A percentile compares a stretch with the other conserved stretches of the same genome.
Evolutionary conservation across 1,140 invertebrate genomes (phyloP).

Genomic region (Metaphire vulgaris): DNA sequence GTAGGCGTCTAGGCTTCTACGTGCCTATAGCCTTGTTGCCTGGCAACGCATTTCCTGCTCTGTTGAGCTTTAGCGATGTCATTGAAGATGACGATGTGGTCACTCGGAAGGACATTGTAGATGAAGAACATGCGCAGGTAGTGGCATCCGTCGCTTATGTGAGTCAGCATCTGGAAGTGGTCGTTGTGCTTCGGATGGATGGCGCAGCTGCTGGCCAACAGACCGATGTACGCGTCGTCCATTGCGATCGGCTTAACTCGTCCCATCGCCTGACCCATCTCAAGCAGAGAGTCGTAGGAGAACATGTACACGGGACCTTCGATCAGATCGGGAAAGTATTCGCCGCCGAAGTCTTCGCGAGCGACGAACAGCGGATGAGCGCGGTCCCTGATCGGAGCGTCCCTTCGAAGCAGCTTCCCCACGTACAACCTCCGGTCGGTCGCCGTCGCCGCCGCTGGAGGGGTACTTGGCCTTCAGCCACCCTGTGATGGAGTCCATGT

Average conservation of each 20-base stretch:
- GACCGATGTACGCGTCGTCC: slow-evolving; percentile 22
- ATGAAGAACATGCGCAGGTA: not conserved
- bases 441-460: too few species aligned
- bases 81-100: not conserved
- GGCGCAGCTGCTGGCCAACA: not conserved
- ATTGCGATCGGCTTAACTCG: slow-evolving; percentile 9
- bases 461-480: not conserved
- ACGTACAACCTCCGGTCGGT: not conserved
- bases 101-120: not conserved
- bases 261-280: slow-evolving; percentile 6
- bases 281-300: not conserved
- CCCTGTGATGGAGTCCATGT: not conserved
- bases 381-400: not conserved
- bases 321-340: slow-evolving; percentile 16
- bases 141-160: not conserved
- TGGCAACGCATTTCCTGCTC: not conserved
- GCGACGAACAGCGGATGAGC: not conserved
- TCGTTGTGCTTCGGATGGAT: slow-evolving; percentile 11
- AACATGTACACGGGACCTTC: slow-evolving; percentile 17
- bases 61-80: not conserved
- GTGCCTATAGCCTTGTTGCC: not conserved
- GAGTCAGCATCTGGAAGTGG: slow-evolving; percentile 11
- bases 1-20: not conserved
- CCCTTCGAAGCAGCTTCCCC: slow-evolving; percentile 2
- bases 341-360: not conserved